Evolutionary conservation across 1,140 invertebrate genomes (phyloP), one percentile per base, ranked within the genome.

Genomic region (Amyelois transitella): DNA sequence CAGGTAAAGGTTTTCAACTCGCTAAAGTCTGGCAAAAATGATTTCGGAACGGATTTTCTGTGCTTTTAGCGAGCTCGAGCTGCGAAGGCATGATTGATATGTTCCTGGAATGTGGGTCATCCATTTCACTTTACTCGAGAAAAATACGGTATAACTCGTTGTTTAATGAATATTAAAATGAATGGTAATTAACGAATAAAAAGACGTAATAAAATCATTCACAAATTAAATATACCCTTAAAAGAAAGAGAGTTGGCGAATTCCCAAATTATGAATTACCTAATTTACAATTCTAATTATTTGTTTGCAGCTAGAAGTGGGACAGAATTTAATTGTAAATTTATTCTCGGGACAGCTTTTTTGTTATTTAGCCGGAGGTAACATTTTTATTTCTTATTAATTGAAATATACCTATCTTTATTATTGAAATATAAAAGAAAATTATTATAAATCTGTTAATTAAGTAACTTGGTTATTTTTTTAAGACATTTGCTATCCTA

Each of bases 221-320:
- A 28, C 24, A 53, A 48, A 47, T 55, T 48, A 32, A 48, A 20
- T 48, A 52, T 14, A 51, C 51, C 56, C 55, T 19, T 58, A 48
- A 56, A 59, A 66, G 60, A 63, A 58, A 58, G 53, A 60, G 51
- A 56, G 57, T 49, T 57, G 47, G 45, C 47, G 56, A 62, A 61
- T 67, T 67, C 67, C 57, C 62, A 70, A 74, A 74, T 80, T 73
- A 75, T 74, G 59, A 80, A 74, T 77, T 67, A 68, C 51, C 69
- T 70, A 68, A 78, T 82, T 77, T 80, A 79, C 74, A 79, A 81
- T 77, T 76, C 76, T 75, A 81, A 85, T 77, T 69, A 72, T 73
- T 79, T 82, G 76, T 75, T 72, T 73, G 72, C 67, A 68, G 68
- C 55, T 54, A 25, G 19, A 58, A 75, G 69, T 68, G 60, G 60